These are phyloP conservation scores for Carabus problematicus DNA, from an alignment of 2,888 invertebrate species.

Conservation along the genomic window DNA sequence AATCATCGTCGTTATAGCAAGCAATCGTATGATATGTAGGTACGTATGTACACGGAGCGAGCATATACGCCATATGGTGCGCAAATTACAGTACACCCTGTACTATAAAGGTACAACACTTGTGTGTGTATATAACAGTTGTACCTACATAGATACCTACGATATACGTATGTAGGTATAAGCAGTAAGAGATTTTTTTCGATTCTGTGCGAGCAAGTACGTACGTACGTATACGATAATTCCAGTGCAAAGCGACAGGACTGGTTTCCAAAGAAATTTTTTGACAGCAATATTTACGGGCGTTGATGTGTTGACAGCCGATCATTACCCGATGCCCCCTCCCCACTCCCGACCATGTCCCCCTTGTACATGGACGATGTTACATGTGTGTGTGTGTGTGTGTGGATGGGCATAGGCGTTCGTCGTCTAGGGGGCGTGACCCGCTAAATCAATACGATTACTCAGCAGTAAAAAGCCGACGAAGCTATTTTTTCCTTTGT, in stretches of 20 bases:
- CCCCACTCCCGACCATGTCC: background rate
- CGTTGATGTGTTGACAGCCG: constrained; percentile 43
- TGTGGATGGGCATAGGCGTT: constrained; percentile 27
- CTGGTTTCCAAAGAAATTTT: constrained; percentile 34
- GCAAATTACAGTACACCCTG: constrained; percentile 20
- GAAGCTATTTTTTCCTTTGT: constrained; percentile 34
- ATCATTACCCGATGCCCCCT: constrained; percentile 35
- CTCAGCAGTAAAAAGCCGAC: constrained; percentile 37
- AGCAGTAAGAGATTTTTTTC: too few species aligned
- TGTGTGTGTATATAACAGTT: too few species aligned
- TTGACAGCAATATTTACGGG: constrained; percentile 41
- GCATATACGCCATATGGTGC: constrained; percentile 9
- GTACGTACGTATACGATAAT: constrained; percentile 19
- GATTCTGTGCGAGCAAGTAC: too few species aligned
- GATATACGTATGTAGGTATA: background rate
- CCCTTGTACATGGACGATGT: too few species aligned
- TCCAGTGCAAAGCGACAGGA: constrained; percentile 14
- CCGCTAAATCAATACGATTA: constrained; percentile 43
- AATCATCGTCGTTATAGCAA: too few species aligned
- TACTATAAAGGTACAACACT: background rate
- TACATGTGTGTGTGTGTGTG: background rate
- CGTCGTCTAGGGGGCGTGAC: constrained; percentile 39
- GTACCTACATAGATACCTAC: constrained; percentile 5
- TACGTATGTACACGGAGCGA: too few species aligned
- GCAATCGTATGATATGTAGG: too few species aligned